These are phyloP conservation scores for Scaptomyza caliginosa DNA, from an alignment of 2,888 invertebrate species.

Conservation along the genomic window DNA sequence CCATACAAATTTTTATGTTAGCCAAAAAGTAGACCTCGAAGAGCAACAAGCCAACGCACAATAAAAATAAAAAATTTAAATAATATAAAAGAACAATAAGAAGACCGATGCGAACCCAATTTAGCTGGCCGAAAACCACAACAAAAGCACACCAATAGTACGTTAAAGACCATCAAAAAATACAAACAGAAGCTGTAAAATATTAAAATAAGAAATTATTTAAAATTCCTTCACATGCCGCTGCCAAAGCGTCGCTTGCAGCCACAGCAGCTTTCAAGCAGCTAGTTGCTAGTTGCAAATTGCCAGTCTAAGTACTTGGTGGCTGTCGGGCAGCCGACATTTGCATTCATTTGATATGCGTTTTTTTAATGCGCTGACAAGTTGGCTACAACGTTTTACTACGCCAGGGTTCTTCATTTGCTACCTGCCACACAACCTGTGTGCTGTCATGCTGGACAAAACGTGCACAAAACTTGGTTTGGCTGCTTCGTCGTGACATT, in stretches of 20 bases:
- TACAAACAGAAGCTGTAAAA: no score
- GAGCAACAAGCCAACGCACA: no score
- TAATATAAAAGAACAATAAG: no score
- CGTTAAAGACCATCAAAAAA: no score
- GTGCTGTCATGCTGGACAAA: conserved; percentile 17
- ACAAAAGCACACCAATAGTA: no score
- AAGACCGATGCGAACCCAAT: no score
- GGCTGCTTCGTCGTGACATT: conserved; percentile 1
- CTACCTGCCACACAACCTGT: conserved; percentile 19
- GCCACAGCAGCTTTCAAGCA: no score
- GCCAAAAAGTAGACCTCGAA: no score
- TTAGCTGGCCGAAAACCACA: no score
- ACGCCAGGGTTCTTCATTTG: neutral
- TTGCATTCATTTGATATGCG: conserved; percentile 55
- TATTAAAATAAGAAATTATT: conserved; percentile 46
- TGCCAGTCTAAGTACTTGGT: conserved; percentile 24
- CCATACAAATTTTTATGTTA: no score
- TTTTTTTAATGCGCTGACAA: conserved; percentile 33
- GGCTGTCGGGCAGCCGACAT: conserved; percentile 24
- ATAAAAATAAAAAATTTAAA: no score
- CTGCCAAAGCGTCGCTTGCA: neutral
- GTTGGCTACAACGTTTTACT: conserved; percentile 23
- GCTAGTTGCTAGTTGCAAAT: conserved; percentile 28
- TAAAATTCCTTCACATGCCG: conserved; percentile 29
- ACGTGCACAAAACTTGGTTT: conserved; percentile 15